Percentiles rank a stretch among this genome's conserved stretches.
These are phyloP conservation scores for Anodontia alba DNA, from an alignment of 2,888 invertebrate species.

Conservation along the genomic window DNA sequence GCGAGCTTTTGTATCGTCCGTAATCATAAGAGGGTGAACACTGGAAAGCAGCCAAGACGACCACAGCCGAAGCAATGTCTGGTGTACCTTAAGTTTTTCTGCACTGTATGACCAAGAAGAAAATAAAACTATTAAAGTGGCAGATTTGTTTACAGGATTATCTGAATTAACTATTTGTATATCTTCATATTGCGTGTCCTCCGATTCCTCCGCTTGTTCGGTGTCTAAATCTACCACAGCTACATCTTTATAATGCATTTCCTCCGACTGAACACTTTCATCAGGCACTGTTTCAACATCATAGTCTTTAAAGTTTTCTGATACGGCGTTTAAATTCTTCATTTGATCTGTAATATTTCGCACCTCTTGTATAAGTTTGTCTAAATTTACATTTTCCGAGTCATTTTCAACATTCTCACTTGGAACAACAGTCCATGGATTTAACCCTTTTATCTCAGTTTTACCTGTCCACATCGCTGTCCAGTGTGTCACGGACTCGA, in stretches of 20 bases:
- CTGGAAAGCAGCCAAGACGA: slow-evolving; percentile 19
- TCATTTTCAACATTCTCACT: background rate
- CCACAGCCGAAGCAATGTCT: slow-evolving; percentile 23
- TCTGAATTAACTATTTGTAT: background rate
- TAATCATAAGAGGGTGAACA: slow-evolving; percentile 23
- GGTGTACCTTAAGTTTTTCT: slow-evolving; percentile 25
- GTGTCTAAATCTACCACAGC: background rate
- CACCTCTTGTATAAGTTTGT: background rate
- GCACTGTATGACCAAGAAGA: slow-evolving; percentile 22
- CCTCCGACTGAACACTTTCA: background rate
- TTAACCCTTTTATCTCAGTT: background rate
- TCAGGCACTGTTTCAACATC: background rate
- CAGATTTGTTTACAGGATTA: background rate
- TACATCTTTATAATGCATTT: background rate
- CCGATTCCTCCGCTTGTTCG: background rate
- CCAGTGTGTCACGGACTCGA: background rate
- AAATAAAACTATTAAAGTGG: slow-evolving; percentile 38
- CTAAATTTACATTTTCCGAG: background rate
- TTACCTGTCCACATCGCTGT: background rate
- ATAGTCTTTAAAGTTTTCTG: background rate
- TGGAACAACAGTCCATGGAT: background rate
- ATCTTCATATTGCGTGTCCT: background rate
- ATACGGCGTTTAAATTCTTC: background rate
- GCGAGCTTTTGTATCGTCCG: slow-evolving; percentile 3
- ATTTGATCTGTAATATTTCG: background rate